Evolutionary conservation across 2,888 invertebrate genomes (phyloP), one percentile per base, ranked within the genome.

Genomic region (Andrena trimmerana): DNA sequence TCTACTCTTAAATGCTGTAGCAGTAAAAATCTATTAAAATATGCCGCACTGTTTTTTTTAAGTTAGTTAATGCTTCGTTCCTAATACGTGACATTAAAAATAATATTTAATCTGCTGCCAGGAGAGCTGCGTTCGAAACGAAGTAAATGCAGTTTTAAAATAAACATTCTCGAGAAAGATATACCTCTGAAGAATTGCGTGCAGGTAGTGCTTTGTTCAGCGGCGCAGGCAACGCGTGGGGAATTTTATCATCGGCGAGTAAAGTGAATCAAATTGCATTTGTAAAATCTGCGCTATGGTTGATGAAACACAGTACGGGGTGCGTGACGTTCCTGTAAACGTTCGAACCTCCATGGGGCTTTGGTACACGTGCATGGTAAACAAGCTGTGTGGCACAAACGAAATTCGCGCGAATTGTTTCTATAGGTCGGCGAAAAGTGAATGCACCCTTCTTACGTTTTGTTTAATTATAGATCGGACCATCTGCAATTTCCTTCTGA

Each of bases 261-360:
- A 62, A 66, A 73, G 62, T 65, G 68, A 77, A 66, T 82, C 74
- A 66, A 86, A 87, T 86, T 82, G 78, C 76, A 59, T 74, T 78
- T 72, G 72, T 65, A 81, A 86, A 86, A 86, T 84, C 73, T 74
- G 62, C 42, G 73, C 65, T 52, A 42, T 48, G 77, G 80, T 87
- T 83, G 88, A 81, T 83, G 74, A 86, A 88, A 88, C 81, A 70
- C 59, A 75, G 86, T 29, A 86, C 84, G 84, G 70, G 78, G 81
- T 84, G 81, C 88, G 88, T 87, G 88, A 88, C 78, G 81, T 86
- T 86, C 59, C 48, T 70, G 84, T 88, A 88, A 86, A 86, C 86
- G 85, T 86, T 85, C 85, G 73, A 62, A 42, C 69, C 78, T 70
- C 80, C 62, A 60, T 78, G 54, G 79, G 13, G 67, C 67, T 63